phyloP scores from a whole-genome alignment of 2,797 vertebrate species.

The Bradypus variegatus region DNA sequence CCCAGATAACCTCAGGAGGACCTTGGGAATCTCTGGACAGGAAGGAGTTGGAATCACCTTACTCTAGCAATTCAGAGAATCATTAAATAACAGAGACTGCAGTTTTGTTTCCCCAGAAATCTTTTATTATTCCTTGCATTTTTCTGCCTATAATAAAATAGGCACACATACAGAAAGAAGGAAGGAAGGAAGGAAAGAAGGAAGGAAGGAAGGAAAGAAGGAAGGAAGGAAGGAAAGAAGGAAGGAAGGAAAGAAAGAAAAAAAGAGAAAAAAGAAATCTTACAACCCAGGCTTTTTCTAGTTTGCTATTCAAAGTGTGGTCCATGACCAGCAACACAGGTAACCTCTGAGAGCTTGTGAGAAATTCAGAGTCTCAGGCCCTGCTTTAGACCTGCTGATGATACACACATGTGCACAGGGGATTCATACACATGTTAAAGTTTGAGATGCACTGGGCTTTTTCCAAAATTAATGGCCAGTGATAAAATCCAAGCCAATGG shows the following conservation, averaged over 20 bases:
- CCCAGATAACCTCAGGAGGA: neutral
- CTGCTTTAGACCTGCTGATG: neutral
- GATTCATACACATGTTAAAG: neutral
- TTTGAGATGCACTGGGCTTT: neutral
- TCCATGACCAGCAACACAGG: neutral
- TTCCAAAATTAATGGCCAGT: neutral
- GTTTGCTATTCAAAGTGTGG: neutral
- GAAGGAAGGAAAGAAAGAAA: no score
- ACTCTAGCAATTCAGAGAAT: neutral
- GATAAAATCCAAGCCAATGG: neutral
- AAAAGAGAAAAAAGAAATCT: conserved; percentile 18
- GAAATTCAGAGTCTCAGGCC: neutral
- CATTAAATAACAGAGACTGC: neutral
- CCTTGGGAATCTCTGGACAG: neutral
- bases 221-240: no score
- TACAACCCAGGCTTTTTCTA: neutral
- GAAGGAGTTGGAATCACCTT: neutral
- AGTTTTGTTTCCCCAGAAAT: neutral
- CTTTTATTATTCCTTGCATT: neutral
- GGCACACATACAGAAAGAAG: neutral
- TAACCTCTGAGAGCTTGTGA: neutral
- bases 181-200: no score
- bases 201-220: no score
- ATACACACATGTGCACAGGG: neutral
- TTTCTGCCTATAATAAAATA: conserved; percentile 20